A percentile compares a stretch with the other conserved stretches of the same genome.
Evolutionary conservation across 2,888 invertebrate genomes (phyloP).

Genomic region (Willowsia nigromaculata): DNA sequence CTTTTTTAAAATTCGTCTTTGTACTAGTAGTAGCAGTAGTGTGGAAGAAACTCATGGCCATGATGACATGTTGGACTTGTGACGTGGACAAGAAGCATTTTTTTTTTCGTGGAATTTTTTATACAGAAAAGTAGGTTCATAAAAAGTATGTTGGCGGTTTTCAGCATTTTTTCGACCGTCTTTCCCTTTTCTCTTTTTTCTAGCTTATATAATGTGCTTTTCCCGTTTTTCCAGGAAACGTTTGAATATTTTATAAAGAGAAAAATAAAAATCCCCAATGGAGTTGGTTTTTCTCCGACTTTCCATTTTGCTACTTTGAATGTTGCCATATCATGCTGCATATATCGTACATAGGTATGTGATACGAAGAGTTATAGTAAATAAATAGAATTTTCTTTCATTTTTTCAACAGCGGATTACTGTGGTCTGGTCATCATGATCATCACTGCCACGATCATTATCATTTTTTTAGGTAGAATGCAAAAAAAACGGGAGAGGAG

Average conservation of each 20-base stretch:
- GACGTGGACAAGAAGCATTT: neutral
- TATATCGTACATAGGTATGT: no score
- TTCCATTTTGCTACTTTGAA: neutral
- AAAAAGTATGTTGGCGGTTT: neutral
- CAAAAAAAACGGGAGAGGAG: neutral
- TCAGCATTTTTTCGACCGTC: neutral
- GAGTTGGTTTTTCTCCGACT: constrained; percentile 50
- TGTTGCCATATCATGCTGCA: neutral
- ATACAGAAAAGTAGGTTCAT: neutral
- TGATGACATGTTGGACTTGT: neutral
- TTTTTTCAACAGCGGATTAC: neutral
- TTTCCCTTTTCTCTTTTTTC: neutral
- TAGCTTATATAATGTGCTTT: no score
- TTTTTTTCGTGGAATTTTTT: neutral
- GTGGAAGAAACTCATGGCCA: neutral
- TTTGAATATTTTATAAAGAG: constrained; percentile 55
- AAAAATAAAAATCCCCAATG: constrained; percentile 37
- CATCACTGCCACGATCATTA: neutral
- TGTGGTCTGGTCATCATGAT: constrained; percentile 15
- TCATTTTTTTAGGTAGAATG: neutral
- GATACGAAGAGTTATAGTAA: neutral
- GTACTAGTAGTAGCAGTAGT: neutral
- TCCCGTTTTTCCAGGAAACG: constrained; percentile 48
- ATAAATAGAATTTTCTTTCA: neutral
- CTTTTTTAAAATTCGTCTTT: neutral